These are phyloP conservation scores for Hydrophis major DNA, from an alignment of 2,797 vertebrate genomes.

Conservation along the genomic window DNA sequence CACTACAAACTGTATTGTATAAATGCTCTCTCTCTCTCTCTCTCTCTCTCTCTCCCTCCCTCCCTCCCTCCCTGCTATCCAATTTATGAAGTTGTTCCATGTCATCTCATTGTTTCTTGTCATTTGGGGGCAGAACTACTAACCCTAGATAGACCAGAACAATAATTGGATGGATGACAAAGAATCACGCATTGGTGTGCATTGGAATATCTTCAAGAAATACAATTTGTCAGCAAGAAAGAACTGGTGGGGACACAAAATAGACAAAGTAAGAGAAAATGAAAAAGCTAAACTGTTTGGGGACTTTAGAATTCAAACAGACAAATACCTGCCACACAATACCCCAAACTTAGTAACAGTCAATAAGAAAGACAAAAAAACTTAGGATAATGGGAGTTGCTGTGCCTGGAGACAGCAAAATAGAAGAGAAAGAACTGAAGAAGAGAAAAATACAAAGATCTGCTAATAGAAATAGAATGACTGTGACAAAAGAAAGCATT, in stretches of 20 bases:
- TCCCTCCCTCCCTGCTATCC: background rate
- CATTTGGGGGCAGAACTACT: background rate
- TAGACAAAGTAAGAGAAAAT: background rate
- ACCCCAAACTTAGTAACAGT: background rate
- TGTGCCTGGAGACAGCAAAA: background rate
- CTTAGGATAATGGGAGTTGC: background rate
- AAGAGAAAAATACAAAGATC: background rate
- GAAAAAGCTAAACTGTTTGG: background rate
- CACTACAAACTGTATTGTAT: background rate
- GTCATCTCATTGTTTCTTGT: background rate
- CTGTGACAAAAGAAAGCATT: background rate
- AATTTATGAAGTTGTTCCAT: background rate
- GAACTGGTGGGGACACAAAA: background rate
- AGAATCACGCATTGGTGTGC: background rate
- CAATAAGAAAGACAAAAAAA: background rate
- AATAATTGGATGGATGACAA: background rate
- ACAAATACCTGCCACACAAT: background rate
- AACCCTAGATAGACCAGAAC: background rate
- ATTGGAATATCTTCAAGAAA: background rate
- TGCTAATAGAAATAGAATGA: background rate
- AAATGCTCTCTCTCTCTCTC: background rate
- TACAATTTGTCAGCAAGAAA: background rate
- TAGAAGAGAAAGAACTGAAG: background rate
- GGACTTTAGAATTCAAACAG: background rate
- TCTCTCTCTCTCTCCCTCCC: background rate